Base-by-base conservation (phyloP, 2,888 invertebrate species). In the Hirtodrosophila confusa region DNA sequence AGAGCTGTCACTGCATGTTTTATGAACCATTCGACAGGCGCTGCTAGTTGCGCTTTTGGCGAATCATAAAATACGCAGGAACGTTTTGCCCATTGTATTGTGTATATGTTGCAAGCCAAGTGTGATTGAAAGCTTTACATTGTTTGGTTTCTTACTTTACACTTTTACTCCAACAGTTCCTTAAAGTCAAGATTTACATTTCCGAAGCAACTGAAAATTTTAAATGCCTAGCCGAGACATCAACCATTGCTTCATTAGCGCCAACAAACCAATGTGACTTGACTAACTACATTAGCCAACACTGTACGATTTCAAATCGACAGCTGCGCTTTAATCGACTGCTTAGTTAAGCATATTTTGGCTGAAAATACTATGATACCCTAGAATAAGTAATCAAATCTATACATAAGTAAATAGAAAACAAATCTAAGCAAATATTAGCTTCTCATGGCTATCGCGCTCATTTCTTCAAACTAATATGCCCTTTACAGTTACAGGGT, bases 1-100 rank as follows among this genome's bases (percentile, higher is more conserved):
- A 36, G 17, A 27, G 43, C 54, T 67, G 69, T 36, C 53, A 27
- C 39, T 72, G 53, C 54, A 72, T 75, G 50, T 69, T 75, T 56
- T 53, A 71, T 54, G 63, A 69, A 49, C 36, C 63, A 35, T 49
- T 37, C 62, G 40, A 44, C 69, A 39, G 53, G 17, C 31, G 55
- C 47, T 12, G 29, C 31, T 56, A 44, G 60, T 29, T 45, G 35
- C 37, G 48, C 63, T 51, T 45, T 58, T 29, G 23, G 51, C 67
- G 24, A 39, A 41, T 56, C 50, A 69, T 57, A 51, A 69, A 64
- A 50, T 50, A 53, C 27, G 17, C 9, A 45, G 29, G 12, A 11
- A 8, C 1, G 3, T 3, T 31, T 27, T 4, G 2, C 9, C 7
- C 31, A 27, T 27, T 27, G 17, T 17, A 2, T 27, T 27, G 27